Conservation (phyloP, 2,113 vertebrate genomes). For the Epinephelus moara region DNA sequence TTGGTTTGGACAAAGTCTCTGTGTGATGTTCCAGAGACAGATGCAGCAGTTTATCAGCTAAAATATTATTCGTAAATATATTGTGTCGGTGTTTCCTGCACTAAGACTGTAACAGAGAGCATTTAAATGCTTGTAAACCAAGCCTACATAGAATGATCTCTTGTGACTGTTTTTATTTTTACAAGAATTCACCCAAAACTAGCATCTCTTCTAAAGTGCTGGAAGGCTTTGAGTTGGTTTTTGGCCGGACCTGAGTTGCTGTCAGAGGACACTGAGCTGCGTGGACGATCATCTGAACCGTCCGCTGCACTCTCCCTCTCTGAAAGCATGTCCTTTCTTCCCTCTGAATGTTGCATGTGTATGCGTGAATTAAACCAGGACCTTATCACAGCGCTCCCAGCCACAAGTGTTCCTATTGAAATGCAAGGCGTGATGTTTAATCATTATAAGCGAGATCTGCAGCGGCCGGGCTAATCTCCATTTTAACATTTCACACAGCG, state of each 20-base stretch:
- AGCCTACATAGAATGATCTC: too few relatives aligned
- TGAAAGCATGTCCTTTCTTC: conserved; percentile 39
- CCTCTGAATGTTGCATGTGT: conserved; percentile 45
- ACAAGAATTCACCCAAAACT: neutral
- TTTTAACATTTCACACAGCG: conserved; percentile 82
- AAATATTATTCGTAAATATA: too few relatives aligned
- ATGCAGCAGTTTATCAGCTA: too few relatives aligned
- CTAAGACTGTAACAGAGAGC: neutral
- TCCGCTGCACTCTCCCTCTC: neutral
- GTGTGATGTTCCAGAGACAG: too few relatives aligned
- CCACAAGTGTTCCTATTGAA: conserved; percentile 77
- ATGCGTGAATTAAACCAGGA: conserved; percentile 59
- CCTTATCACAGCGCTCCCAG: conserved; percentile 69
- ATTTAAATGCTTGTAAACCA: neutral
- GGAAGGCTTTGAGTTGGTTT: neutral
- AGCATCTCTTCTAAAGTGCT: neutral
- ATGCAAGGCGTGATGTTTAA: conserved; percentile 73
- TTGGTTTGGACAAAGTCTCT: too few relatives aligned
- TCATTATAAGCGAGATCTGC: conserved; percentile 75
- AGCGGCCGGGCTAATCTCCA: conserved; percentile 77
- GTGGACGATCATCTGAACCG: conserved; percentile 18
- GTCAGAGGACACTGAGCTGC: conserved; percentile 25
- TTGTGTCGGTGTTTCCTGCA: neutral
- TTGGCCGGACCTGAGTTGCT: neutral
- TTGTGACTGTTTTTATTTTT: too few relatives aligned